phyloP scores from a whole-genome alignment of 2,888 invertebrate genomes.

The Yponomeuta plumbellus region DNA sequence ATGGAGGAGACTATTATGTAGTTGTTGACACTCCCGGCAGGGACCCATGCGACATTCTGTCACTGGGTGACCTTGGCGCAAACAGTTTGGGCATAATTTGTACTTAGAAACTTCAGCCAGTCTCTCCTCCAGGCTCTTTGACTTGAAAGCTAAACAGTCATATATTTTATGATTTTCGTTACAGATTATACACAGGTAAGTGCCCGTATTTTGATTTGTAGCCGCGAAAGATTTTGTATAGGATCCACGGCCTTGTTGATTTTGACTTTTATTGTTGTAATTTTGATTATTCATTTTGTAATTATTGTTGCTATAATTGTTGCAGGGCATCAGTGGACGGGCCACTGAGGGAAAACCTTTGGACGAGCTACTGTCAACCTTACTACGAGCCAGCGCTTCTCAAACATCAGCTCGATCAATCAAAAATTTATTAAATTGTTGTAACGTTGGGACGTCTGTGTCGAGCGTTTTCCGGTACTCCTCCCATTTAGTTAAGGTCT shows the following conservation, averaged over 20 bases:
- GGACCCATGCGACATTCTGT: neutral
- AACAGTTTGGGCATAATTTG: too few relatives aligned
- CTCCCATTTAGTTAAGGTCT: conserved; percentile 26
- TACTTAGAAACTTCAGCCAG: too few relatives aligned
- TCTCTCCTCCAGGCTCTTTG: too few relatives aligned
- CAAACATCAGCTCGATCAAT: too few relatives aligned
- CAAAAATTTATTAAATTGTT: too few relatives aligned
- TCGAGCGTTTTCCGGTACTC: conserved; percentile 16
- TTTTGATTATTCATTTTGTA: neutral
- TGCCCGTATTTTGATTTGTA: neutral
- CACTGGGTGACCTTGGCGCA: neutral
- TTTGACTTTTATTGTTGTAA: neutral
- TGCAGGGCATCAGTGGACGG: too few relatives aligned
- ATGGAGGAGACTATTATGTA: neutral
- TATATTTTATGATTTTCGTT: neutral
- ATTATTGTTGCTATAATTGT: neutral
- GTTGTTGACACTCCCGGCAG: neutral
- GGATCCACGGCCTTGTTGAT: neutral
- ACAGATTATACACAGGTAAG: neutral
- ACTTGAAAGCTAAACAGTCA: neutral
- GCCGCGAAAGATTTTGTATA: neutral
- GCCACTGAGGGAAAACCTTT: neutral
- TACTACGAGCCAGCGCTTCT: too few relatives aligned
- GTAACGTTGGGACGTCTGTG: too few relatives aligned
- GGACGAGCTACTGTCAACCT: neutral